phyloP scores from a whole-genome alignment of 1,140 invertebrate species.

The Heliconius congener region DNA sequence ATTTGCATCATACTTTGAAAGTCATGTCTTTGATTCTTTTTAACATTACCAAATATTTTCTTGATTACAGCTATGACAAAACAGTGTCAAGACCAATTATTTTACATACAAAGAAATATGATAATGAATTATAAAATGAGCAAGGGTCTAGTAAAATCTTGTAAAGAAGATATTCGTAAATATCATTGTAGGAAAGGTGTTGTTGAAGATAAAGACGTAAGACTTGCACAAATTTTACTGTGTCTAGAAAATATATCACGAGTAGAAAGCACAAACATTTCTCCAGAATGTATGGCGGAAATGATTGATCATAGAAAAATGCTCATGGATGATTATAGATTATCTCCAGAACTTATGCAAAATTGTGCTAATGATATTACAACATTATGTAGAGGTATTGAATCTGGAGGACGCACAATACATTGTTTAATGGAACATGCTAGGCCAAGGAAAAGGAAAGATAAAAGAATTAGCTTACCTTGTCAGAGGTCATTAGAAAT shows the following conservation, averaged over 20 bases:
- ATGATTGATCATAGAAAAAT: slow-evolving; percentile 94
- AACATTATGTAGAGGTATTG: slow-evolving; percentile 86
- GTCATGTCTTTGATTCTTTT: too few species aligned
- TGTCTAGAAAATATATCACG: slow-evolving; percentile 94
- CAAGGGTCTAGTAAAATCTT: slow-evolving; percentile 92
- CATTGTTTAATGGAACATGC: slow-evolving; percentile 98
- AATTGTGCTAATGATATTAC: slow-evolving; percentile 93
- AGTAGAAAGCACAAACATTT: slow-evolving; percentile 86
- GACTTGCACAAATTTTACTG: slow-evolving; percentile 94
- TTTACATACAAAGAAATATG: slow-evolving; percentile 92
- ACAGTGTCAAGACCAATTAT: slow-evolving; percentile 92
- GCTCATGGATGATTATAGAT: slow-evolving; percentile 95
- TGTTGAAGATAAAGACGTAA: slow-evolving; percentile 90
- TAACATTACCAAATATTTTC: not conserved
- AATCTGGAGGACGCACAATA: slow-evolving; percentile 93
- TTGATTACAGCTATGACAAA: slow-evolving; percentile 81
- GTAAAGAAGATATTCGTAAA: slow-evolving; percentile 93
- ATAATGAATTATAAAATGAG: slow-evolving; percentile 95
- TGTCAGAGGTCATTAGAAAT: slow-evolving; percentile 89
- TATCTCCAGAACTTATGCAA: slow-evolving; percentile 95
- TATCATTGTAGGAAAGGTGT: slow-evolving; percentile 89
- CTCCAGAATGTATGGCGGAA: slow-evolving; percentile 90
- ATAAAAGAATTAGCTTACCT: slow-evolving; percentile 83
- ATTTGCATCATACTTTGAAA: too few species aligned
- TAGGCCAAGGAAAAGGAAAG: slow-evolving; percentile 83